Conservation (phyloP, 2,113 vertebrate genomes). For the Heptranchias perlo region DNA sequence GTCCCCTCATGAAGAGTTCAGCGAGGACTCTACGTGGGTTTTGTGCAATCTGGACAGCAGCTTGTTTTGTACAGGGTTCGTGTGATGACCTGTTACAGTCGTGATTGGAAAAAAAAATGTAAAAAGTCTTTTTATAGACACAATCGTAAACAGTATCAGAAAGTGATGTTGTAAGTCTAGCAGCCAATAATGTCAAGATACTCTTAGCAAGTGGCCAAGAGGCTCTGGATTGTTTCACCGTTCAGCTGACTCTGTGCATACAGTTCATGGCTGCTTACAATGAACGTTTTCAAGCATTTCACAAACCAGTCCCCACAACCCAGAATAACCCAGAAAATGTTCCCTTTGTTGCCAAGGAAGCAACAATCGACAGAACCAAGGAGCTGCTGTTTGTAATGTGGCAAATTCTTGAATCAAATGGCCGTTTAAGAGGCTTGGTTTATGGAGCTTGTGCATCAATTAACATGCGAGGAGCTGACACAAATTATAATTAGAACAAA, state of each 20-base stretch:
- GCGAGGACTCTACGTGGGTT: not conserved
- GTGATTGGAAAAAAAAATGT: not conserved
- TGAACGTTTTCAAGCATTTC: not conserved
- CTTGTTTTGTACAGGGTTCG: not conserved
- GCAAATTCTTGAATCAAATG: not conserved
- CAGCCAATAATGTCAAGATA: slow-evolving; percentile 13
- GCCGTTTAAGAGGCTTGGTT: not conserved
- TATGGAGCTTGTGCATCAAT: not conserved
- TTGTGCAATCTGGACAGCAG: not conserved
- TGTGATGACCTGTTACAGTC: not conserved
- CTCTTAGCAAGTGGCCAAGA: not conserved
- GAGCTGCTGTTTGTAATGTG: not conserved
- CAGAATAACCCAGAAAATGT: not conserved
- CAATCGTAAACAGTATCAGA: not conserved
- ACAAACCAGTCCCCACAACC: not conserved
- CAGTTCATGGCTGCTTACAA: not conserved
- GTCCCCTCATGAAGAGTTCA: not conserved
- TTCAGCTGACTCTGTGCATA: not conserved
- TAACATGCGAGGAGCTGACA: not conserved
- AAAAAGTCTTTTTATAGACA: not conserved
- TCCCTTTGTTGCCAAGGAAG: not conserved
- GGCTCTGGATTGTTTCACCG: not conserved
- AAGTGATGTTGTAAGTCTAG: not conserved
- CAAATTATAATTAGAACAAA: not conserved
- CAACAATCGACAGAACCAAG: not conserved